Conservation (phyloP, 2,797 vertebrate species). For the Pseudochromis fuscus region DNA sequence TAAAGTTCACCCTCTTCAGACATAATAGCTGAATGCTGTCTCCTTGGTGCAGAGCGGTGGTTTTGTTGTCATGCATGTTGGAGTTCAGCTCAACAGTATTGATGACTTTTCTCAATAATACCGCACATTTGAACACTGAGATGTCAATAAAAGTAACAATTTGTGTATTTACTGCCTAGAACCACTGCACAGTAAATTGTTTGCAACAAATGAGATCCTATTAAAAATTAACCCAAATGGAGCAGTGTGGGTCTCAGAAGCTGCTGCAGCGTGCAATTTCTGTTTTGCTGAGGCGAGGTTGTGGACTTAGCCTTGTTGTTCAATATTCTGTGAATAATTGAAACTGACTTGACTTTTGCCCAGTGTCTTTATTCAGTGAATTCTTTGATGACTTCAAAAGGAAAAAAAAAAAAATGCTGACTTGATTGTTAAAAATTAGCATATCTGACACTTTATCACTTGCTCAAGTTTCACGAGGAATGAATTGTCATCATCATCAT, state of each 20-base stretch:
- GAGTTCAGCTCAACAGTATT: not conserved
- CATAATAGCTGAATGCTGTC: slow-evolving; percentile 18
- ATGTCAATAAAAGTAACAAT: slow-evolving; percentile 51
- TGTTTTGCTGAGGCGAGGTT: slow-evolving; percentile 79
- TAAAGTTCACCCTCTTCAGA: slow-evolving; percentile 26
- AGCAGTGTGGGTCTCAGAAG: slow-evolving; percentile 61
- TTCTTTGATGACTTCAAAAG: slow-evolving; percentile 57
- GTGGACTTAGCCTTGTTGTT: slow-evolving; percentile 76
- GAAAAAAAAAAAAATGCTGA: slow-evolving; percentile 54
- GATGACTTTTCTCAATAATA: slow-evolving; percentile 41
- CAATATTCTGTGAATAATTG: slow-evolving; percentile 84
- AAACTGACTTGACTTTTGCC: slow-evolving; percentile 70
- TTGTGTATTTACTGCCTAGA: slow-evolving; percentile 47
- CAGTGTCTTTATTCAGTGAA: slow-evolving; percentile 72
- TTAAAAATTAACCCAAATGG: slow-evolving; percentile 83
- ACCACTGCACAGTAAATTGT: slow-evolving; percentile 58
- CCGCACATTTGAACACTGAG: slow-evolving; percentile 49
- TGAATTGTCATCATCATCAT: not conserved
- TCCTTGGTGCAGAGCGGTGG: not conserved
- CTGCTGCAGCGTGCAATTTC: slow-evolving; percentile 75
- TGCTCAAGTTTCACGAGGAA: slow-evolving; percentile 2
- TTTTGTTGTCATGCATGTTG: not conserved
- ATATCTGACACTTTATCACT: slow-evolving; percentile 35
- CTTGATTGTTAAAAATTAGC: slow-evolving; percentile 35
- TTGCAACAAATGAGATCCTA: slow-evolving; percentile 75